Evolutionary conservation across 2,888 invertebrate species (phyloP).

Genomic region (Mesoligia furuncula): DNA sequence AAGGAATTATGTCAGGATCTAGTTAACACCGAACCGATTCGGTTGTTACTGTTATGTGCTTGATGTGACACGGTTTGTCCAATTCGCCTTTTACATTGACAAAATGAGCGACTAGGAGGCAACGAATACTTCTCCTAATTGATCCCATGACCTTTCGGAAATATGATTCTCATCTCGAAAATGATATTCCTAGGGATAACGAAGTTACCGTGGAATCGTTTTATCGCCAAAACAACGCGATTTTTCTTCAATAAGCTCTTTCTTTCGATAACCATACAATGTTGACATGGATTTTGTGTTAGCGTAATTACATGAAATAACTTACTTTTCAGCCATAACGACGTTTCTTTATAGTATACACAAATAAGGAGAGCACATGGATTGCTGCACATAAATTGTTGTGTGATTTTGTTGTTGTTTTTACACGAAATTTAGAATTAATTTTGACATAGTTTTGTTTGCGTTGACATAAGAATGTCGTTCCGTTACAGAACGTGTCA

Average conservation of each 20-base stretch:
- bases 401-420: conserved; percentile 81
- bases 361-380: conserved; percentile 81
- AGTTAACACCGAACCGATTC: conserved; percentile 52
- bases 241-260: conserved; percentile 68
- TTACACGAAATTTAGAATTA: conserved; percentile 88
- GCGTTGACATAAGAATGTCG: conserved; percentile 85
- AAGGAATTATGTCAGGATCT: conserved; percentile 41
- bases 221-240: conserved; percentile 61
- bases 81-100: conserved; percentile 46
- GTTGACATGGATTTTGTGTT: conserved; percentile 72
- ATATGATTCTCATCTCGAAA: conserved; percentile 2
- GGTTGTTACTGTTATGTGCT: conserved; percentile 58
- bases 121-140: conserved; percentile 37
- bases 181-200: conserved; percentile 5
- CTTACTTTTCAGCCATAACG: conserved; percentile 88
- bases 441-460: conserved; percentile 89
- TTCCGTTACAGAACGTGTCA: conserved; percentile 59
- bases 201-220: conserved; percentile 32
- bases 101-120: conserved; percentile 55
- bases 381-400: conserved; percentile 80
- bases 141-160: conserved; percentile 48
- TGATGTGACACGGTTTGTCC: conserved; percentile 58
- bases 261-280: conserved; percentile 74
- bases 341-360: conserved; percentile 71
- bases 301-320: conserved; percentile 65